These are phyloP conservation scores for Limnephilus auricula DNA, from an alignment of 2,888 invertebrate species.

Conservation along the genomic window DNA sequence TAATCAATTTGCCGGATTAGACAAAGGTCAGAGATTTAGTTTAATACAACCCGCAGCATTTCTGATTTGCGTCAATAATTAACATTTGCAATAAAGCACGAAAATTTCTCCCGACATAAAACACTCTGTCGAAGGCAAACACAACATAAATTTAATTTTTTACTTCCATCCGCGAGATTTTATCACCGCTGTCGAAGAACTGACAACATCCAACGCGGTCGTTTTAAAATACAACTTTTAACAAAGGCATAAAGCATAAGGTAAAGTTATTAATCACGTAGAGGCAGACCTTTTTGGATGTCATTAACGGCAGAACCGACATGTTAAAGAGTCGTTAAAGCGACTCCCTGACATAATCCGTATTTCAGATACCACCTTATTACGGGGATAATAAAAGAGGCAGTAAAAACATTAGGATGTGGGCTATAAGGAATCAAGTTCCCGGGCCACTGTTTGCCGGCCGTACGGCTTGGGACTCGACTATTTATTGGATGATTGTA, in stretches of 20 bases:
- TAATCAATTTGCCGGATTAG: neutral
- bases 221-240: conserved; percentile 2
- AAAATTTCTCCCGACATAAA: neutral
- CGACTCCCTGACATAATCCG: conserved; percentile 16
- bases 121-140: neutral
- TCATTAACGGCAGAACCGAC: conserved; percentile 29
- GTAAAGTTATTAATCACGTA: conserved; percentile 28
- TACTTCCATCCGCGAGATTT: neutral
- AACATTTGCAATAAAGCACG: neutral
- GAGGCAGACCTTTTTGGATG: conserved; percentile 27
- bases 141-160: neutral
- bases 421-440: neutral
- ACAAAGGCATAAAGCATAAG: conserved; percentile 10
- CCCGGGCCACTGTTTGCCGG: conserved; percentile 11
- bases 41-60: neutral
- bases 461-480: neutral
- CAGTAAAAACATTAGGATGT: neutral
- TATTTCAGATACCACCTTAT: neutral
- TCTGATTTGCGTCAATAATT: neutral
- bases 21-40: conserved; percentile 6
- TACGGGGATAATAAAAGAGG: conserved; percentile 16
- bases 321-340: conserved; percentile 13
- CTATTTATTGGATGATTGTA: neutral
- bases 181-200: neutral
- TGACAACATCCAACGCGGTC: conserved; percentile 8